phyloP scores from a whole-genome alignment of 2,113 vertebrate genomes.

The Odobenus rosmarus region DNA sequence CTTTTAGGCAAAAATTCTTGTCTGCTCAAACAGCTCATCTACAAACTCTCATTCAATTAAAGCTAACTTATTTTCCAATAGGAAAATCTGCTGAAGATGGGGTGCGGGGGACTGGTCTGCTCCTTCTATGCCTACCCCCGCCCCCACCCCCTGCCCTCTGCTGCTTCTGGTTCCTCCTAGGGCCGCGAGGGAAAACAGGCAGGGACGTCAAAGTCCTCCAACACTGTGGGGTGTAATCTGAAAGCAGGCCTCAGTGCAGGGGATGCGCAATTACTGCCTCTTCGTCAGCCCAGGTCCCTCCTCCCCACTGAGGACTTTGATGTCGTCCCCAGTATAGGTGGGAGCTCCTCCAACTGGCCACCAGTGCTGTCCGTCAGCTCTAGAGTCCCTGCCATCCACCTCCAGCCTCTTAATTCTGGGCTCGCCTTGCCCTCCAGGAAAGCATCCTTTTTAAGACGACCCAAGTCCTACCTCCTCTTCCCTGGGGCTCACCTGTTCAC shows the following conservation, averaged over 20 bases:
- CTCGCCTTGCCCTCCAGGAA: not conserved
- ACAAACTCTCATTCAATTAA: not conserved
- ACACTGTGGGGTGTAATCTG: not conserved
- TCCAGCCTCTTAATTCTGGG: not conserved
- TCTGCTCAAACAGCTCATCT: not conserved
- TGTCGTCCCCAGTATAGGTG: fast-evolving
- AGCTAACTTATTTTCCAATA: not conserved
- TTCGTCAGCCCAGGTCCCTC: not conserved
- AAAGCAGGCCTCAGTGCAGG: not conserved
- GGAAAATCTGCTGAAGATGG: not conserved
- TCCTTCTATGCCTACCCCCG: not conserved
- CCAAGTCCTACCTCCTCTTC: not conserved
- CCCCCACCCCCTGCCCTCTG: not conserved
- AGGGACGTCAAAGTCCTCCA: not conserved
- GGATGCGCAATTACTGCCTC: not conserved
- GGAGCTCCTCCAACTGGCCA: not conserved
- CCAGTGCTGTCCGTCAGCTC: not conserved
- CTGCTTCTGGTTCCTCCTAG: not conserved
- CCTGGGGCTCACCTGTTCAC: not conserved
- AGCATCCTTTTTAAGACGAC: not conserved
- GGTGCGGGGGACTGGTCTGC: fast-evolving
- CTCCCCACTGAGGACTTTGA: not conserved
- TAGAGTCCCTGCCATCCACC: not conserved
- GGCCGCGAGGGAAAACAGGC: not conserved
- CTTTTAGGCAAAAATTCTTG: not conserved